These are phyloP conservation scores for Isotomurus palustris DNA, from an alignment of 2,888 invertebrate species.

Conservation along the genomic window DNA sequence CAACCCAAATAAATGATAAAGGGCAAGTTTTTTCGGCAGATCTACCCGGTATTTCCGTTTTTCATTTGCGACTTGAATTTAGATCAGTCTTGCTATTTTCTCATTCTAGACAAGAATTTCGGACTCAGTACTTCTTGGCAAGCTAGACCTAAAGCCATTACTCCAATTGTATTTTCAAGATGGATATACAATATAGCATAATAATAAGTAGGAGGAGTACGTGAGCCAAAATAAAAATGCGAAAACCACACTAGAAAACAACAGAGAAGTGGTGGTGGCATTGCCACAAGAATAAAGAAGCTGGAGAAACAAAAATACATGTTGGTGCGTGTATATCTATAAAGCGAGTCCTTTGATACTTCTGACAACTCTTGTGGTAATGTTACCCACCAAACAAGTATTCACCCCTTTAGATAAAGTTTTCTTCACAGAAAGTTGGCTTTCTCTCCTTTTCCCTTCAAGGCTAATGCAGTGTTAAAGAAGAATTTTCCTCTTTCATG, in stretches of 20 bases:
- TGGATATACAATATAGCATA: conserved; percentile 8
- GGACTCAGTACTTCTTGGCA: neutral
- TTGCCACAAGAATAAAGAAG: neutral
- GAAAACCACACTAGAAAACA: conserved; percentile 5
- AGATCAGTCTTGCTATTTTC: conserved; percentile 19
- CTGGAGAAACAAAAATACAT: neutral
- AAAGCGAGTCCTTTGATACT: no score
- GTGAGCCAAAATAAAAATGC: conserved; percentile 5
- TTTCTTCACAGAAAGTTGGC: neutral
- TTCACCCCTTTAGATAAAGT: no score
- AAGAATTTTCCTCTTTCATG: neutral
- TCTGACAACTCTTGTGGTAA: no score
- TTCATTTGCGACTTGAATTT: conserved; percentile 25
- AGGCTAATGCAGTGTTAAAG: conserved; percentile 1
- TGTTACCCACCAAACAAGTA: no score
- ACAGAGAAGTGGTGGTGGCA: no score
- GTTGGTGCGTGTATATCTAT: no score
- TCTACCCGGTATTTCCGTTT: conserved; percentile 15
- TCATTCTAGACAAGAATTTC: conserved; percentile 10
- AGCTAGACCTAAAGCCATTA: conserved; percentile 4
- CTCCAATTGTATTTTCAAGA: conserved; percentile 11
- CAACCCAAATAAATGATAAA: conserved; percentile 10
- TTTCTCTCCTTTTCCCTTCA: neutral
- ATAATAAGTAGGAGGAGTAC: conserved; percentile 10
- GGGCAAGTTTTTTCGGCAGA: conserved; percentile 2